Percentiles rank a stretch among this genome's conserved stretches.
Conservation (phyloP, 2,113 vertebrate genomes). For the Limanda limanda region DNA sequence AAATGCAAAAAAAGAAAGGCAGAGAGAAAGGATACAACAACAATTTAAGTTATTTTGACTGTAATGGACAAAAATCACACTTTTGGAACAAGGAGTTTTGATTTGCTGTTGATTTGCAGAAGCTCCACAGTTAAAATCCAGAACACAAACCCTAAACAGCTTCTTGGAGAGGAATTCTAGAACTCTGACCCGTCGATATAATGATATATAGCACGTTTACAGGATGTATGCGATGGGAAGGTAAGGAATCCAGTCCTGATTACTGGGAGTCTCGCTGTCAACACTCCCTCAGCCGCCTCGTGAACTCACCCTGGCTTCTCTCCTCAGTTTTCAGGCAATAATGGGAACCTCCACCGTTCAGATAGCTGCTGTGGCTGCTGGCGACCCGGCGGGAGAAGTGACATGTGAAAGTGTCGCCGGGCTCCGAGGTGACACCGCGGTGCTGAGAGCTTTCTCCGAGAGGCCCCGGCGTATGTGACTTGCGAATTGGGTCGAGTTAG, state of each 20-base stretch:
- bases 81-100: constrained; percentile 81
- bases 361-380: constrained; percentile 24
- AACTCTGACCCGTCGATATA: constrained; percentile 73
- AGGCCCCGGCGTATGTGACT: constrained; percentile 11
- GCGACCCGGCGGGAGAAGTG: constrained; percentile 35
- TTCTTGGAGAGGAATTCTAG: constrained; percentile 20
- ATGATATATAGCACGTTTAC: background rate
- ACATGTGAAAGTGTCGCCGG: constrained; percentile 41
- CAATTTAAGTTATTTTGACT: constrained; percentile 90
- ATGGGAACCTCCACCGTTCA: constrained; percentile 46
- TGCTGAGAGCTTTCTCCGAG: constrained; percentile 17
- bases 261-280: constrained; percentile 32
- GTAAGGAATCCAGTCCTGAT: constrained; percentile 49
- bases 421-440: constrained; percentile 35
- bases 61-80: constrained; percentile 93
- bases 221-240: constrained; percentile 19
- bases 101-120: constrained; percentile 86
- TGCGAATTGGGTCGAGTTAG: constrained; percentile 52
- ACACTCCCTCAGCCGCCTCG: constrained; percentile 14
- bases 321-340: constrained; percentile 30
- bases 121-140: constrained; percentile 64
- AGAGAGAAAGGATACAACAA: constrained; percentile 54
- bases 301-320: constrained; percentile 35
- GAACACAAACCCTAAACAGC: constrained; percentile 85
- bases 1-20: constrained; percentile 41